Conservation (phyloP, 2,888 invertebrate genomes). For the Conchocele bisecta region DNA sequence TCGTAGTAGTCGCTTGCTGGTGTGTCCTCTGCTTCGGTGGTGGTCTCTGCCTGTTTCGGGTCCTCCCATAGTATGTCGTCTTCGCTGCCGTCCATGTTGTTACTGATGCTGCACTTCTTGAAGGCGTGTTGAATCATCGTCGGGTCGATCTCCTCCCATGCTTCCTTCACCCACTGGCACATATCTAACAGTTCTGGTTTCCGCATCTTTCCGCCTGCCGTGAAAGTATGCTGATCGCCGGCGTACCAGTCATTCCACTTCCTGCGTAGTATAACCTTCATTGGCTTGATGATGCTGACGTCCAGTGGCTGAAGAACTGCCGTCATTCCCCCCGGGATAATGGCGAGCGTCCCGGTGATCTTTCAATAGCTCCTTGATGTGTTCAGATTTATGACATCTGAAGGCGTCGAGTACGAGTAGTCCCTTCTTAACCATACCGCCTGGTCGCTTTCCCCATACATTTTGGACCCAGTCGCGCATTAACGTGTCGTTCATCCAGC, state of each 20-base stretch:
- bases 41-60: not conserved
- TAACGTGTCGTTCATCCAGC: constrained; percentile 34
- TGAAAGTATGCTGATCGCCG: constrained; percentile 1
- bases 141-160: constrained; percentile 18
- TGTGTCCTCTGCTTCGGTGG: too few species aligned
- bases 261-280: constrained; percentile 8
- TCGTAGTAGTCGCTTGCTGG: too few species aligned
- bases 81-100: constrained; percentile 22
- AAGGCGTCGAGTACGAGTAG: constrained; percentile 35
- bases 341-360: not conserved
- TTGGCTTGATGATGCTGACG: constrained; percentile 27
- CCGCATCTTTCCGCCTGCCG: not conserved
- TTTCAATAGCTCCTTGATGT: not conserved
- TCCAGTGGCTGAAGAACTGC: constrained; percentile 27
- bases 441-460: constrained; percentile 32
- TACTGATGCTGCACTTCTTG: constrained; percentile 35
- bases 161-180: constrained; percentile 8
- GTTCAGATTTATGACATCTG: constrained; percentile 9
- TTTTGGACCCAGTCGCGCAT: constrained; percentile 24
- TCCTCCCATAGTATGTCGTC: constrained; percentile 8
- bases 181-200: constrained; percentile 9
- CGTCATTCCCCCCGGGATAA: constrained; percentile 35
- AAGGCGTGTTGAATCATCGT: constrained; percentile 5
- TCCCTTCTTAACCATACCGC: not conserved
- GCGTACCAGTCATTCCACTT: constrained; percentile 13